phyloP scores from a whole-genome alignment of 2,797 vertebrate genomes.

The Gephyroberyx darwinii region DNA sequence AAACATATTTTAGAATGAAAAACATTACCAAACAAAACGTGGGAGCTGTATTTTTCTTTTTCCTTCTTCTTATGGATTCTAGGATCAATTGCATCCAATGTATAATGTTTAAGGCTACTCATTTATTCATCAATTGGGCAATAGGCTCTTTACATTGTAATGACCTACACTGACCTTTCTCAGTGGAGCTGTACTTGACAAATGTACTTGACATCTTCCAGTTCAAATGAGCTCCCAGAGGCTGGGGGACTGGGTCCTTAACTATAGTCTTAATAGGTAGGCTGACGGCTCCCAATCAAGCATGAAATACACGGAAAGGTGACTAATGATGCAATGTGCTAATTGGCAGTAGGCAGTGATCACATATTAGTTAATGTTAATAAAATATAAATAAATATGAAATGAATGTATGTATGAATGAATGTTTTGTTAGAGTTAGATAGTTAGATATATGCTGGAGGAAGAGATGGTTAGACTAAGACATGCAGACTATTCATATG shows the following conservation, averaged over 20 bases:
- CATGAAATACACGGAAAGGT: conserved; percentile 28
- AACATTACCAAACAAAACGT: no score
- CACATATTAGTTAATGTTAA: conserved; percentile 5
- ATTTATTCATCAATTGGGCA: neutral
- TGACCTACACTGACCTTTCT: neutral
- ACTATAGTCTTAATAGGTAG: conserved; percentile 8
- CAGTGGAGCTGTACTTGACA: conserved; percentile 11
- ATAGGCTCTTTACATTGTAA: neutral
- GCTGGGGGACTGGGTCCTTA: neutral
- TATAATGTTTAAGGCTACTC: neutral
- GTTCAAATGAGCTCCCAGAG: neutral
- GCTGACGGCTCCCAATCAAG: conserved; percentile 52
- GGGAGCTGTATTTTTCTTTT: no score
- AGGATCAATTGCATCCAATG: neutral
- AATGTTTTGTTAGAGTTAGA: no score
- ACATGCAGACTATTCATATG: no score
- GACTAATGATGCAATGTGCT: conserved; percentile 59
- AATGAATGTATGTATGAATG: no score
- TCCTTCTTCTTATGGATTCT: no score
- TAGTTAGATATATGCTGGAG: no score
- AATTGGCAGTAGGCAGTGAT: conserved; percentile 30
- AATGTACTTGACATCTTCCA: conserved; percentile 33
- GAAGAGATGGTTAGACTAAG: no score
- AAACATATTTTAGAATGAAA: no score
- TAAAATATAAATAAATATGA: no score